These are phyloP conservation scores for Sesamia nonagrioides DNA, from an alignment of 1,140 invertebrate genomes.

Conservation along the genomic window DNA sequence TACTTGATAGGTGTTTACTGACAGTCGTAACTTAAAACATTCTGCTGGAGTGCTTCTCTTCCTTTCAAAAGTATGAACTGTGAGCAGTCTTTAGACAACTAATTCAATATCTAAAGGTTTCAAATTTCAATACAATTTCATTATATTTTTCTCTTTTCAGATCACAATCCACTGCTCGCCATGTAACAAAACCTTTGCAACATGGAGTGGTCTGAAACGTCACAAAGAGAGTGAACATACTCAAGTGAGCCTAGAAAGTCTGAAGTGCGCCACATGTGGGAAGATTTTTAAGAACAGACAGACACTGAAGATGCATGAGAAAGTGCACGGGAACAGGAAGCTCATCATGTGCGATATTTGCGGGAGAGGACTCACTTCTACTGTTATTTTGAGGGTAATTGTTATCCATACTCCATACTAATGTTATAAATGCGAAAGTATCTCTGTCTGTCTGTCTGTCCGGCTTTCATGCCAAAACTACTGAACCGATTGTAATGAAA, in stretches of 20 bases:
- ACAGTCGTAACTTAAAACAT: too few relatives aligned
- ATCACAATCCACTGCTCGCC: constrained; percentile 66
- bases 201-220: constrained; percentile 71
- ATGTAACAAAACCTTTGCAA: constrained; percentile 78
- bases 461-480: too few relatives aligned
- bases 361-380: constrained; percentile 73
- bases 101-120: too few relatives aligned
- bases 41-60: too few relatives aligned
- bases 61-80: too few relatives aligned
- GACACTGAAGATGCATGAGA: constrained; percentile 71
- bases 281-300: constrained; percentile 74
- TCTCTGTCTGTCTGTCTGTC: too few relatives aligned
- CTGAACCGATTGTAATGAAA: too few relatives aligned
- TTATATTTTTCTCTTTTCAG: constrained; percentile 58
- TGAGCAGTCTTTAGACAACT: too few relatives aligned
- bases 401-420: too few relatives aligned
- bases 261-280: constrained; percentile 75
- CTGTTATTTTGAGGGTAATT: constrained; percentile 71
- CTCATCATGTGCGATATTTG: constrained; percentile 79
- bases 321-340: constrained; percentile 69
- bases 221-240: constrained; percentile 75
- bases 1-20: too few relatives aligned
- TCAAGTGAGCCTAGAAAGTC: constrained; percentile 60
- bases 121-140: too few relatives aligned
- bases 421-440: too few relatives aligned